A percentile compares a stretch with the other conserved stretches of the same genome.
These are phyloP conservation scores for Kryphioiulus occultus DNA, from an alignment of 2,888 invertebrate species.

Conservation along the genomic window DNA sequence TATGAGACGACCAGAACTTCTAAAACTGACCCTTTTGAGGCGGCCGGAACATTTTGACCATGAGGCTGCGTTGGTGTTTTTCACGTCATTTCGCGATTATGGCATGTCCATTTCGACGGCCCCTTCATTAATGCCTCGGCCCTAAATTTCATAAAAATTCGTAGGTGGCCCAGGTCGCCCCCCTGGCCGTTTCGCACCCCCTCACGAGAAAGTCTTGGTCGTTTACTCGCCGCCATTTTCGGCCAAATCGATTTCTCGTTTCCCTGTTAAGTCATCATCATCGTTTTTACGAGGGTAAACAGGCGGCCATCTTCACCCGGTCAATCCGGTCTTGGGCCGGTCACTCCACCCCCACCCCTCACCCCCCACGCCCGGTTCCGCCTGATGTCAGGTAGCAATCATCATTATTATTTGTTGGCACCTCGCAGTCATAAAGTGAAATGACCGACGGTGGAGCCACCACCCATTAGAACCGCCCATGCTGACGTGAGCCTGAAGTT, in stretches of 20 bases:
- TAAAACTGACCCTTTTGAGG: too few relatives aligned
- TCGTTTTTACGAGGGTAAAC: not conserved
- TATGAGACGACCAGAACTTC: too few relatives aligned
- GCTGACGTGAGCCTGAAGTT: too few relatives aligned
- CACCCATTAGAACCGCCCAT: too few relatives aligned
- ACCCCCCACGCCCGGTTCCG: not conserved
- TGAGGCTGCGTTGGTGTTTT: too few relatives aligned
- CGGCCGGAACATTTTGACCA: too few relatives aligned
- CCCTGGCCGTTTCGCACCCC: not conserved
- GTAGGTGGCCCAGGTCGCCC: not conserved
- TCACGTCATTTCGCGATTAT: too few relatives aligned
- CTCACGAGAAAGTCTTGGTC: not conserved
- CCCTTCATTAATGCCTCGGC: too few relatives aligned
- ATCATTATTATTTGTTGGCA: constrained; percentile 23
- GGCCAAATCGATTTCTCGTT: not conserved
- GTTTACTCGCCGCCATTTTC: not conserved
- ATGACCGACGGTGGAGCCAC: constrained; percentile 9
- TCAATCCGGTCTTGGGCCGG: not conserved
- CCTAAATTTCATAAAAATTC: not conserved
- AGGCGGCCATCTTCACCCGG: too few relatives aligned
- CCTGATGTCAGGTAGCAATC: constrained; percentile 23
- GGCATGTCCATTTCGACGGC: too few relatives aligned
- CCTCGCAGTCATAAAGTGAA: not conserved
- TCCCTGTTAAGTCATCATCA: not conserved
- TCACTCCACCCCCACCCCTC: not conserved